A percentile compares a stretch with the other conserved stretches of the same genome.
Evolutionary conservation across 2,797 vertebrate species (phyloP).

Genomic region (Caiman crocodilus): DNA sequence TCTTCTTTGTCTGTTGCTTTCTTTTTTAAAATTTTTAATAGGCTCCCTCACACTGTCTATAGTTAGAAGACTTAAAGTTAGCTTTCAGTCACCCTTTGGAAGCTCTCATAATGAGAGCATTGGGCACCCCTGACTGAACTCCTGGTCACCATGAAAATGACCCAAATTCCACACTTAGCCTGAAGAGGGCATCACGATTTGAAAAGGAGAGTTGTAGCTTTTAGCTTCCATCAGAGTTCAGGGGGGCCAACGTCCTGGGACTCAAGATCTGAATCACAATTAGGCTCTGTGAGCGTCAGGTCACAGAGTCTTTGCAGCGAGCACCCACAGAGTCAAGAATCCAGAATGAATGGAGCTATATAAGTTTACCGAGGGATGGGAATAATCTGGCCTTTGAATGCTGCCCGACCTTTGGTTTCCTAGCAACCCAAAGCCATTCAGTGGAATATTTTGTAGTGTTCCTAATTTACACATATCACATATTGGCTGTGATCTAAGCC

Average conservation of each 20-base stretch:
- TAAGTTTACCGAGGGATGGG: constrained; percentile 49
- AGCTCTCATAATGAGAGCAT: neutral
- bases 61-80: neutral
- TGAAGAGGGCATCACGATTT: rapidly evolving
- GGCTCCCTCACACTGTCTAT: too few species aligned
- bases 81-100: rapidly evolving
- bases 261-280: neutral
- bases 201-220: rapidly evolving
- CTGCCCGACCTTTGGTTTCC: constrained; percentile 73
- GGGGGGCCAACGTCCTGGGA: rapidly evolving
- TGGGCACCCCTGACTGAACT: neutral
- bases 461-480: constrained; percentile 73
- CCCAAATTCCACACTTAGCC: neutral
- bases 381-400: constrained; percentile 76
- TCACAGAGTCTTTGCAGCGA: neutral
- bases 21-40: neutral
- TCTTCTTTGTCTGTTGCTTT: neutral
- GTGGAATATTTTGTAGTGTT: constrained; percentile 59
- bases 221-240: neutral
- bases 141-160: neutral
- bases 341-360: constrained; percentile 35
- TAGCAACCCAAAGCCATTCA: constrained; percentile 73
- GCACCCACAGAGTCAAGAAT: neutral
- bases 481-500: constrained; percentile 60
- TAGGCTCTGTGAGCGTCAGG: rapidly evolving